These are phyloP conservation scores for Pyrrhia umbra DNA, from an alignment of 2,888 invertebrate species.

Conservation along the genomic window DNA sequence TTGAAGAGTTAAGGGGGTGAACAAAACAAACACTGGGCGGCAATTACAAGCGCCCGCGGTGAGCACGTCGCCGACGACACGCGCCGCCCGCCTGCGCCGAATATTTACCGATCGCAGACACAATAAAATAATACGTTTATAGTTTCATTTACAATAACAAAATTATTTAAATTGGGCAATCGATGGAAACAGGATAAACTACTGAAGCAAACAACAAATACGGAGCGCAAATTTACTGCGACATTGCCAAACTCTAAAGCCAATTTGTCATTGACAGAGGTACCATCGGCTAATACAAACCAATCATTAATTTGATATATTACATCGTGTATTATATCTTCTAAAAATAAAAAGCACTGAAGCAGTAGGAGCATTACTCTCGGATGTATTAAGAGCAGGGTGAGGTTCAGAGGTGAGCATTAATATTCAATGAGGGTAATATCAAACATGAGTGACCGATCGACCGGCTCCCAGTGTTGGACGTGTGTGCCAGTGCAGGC, in stretches of 20 bases:
- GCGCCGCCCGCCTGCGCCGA: slow-evolving; percentile 71
- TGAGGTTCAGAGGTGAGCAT: slow-evolving; percentile 64
- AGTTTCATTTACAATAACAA: neutral
- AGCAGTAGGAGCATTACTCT: slow-evolving; percentile 53
- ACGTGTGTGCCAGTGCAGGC: slow-evolving; percentile 37
- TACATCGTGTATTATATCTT: slow-evolving; percentile 18
- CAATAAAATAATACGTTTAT: slow-evolving; percentile 10
- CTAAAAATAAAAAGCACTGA: slow-evolving; percentile 54
- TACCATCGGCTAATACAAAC: slow-evolving; percentile 4
- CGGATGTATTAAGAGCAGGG: slow-evolving; percentile 36
- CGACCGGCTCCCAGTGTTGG: slow-evolving; percentile 65
- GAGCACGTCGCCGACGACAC: slow-evolving; percentile 70
- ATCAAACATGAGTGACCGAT: slow-evolving; percentile 66
- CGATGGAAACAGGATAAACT: slow-evolving; percentile 28
- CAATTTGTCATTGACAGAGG: no score
- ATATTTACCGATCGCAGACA: slow-evolving; percentile 46
- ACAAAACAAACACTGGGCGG: slow-evolving; percentile 84
- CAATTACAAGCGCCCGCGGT: slow-evolving; percentile 83
- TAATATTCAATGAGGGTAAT: slow-evolving; percentile 64
- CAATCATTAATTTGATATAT: slow-evolving; percentile 51
- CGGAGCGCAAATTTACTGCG: neutral
- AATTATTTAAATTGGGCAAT: slow-evolving; percentile 12
- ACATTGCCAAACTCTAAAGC: no score
- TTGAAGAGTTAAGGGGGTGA: slow-evolving; percentile 76
- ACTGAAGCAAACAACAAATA: neutral